These are phyloP conservation scores for Gobio gobio DNA, from an alignment of 2,113 vertebrate genomes.

Conservation along the genomic window DNA sequence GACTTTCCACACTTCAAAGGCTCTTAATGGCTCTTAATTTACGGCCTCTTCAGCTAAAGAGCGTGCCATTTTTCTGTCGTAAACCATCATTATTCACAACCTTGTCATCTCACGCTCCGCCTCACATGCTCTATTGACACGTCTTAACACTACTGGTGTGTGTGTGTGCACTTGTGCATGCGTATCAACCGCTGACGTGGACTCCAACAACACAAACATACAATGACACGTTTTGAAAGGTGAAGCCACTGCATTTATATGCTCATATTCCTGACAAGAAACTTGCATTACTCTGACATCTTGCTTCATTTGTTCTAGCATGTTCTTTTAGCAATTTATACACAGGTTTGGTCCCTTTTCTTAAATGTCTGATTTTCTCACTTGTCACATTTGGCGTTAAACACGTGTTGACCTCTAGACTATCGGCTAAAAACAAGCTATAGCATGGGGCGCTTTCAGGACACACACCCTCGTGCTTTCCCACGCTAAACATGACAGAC, in stretches of 20 bases:
- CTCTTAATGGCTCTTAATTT: constrained; percentile 59
- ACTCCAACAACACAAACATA: constrained; percentile 3
- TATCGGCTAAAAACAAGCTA: constrained; percentile 17
- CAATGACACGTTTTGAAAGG: background rate
- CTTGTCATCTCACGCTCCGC: constrained; percentile 55
- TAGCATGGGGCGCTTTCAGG: background rate
- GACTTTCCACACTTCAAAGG: constrained; percentile 58
- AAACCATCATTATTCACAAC: constrained; percentile 66
- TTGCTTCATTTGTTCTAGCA: background rate
- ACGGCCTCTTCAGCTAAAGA: constrained; percentile 55
- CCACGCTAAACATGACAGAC: constrained; percentile 60
- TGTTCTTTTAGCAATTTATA: background rate
- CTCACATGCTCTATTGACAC: constrained; percentile 45
- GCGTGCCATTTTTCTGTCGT: constrained; percentile 50
- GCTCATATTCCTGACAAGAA: no score
- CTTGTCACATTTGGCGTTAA: background rate
- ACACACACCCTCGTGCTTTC: constrained; percentile 59
- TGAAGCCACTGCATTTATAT: constrained; percentile 16
- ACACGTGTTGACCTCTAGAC: background rate
- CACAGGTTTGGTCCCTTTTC: background rate
- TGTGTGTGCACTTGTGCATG: constrained; percentile 23
- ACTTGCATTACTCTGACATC: no score
- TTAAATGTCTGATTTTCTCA: background rate
- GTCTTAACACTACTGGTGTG: background rate
- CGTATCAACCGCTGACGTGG: background rate